phyloP scores from a whole-genome alignment of 2,797 vertebrate genomes.

The Menidia menidia region DNA sequence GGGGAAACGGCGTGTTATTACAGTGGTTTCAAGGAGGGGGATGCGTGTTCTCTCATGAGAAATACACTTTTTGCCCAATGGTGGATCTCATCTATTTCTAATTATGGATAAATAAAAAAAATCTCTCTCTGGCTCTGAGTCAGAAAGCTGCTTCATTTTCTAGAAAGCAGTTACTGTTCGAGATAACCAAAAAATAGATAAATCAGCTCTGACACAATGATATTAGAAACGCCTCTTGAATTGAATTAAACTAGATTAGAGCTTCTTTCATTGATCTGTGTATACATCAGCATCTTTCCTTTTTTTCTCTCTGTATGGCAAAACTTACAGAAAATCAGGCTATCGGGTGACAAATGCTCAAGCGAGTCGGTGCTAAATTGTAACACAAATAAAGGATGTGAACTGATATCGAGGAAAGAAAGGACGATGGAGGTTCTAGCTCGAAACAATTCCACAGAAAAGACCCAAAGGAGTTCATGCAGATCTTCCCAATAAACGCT shows the following conservation, averaged over 20 bases:
- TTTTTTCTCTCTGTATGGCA: neutral
- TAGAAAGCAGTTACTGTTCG: conserved; percentile 13
- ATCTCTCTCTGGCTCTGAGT: conserved; percentile 11
- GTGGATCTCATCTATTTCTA: conserved; percentile 60
- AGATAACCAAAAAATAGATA: conserved; percentile 11
- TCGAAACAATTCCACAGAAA: neutral
- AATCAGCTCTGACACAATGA: conserved; percentile 13
- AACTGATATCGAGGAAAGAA: neutral
- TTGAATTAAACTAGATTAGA: neutral
- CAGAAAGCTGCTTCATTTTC: conserved; percentile 27
- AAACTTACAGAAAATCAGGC: neutral
- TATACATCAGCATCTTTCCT: neutral
- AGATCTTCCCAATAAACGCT: conserved; percentile 50
- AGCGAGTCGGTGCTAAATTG: neutral
- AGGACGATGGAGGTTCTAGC: neutral
- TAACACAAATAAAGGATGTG: neutral
- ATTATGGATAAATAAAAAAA: conserved; percentile 44
- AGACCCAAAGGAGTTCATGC: conserved; percentile 11
- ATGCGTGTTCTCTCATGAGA: conserved; percentile 29
- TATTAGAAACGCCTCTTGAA: conserved; percentile 2
- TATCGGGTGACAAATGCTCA: neutral
- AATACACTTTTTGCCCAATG: conserved; percentile 39
- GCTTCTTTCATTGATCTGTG: neutral
- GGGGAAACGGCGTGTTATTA: conserved; percentile 38
- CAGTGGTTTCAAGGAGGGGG: conserved; percentile 18